Evolutionary conservation across 2,113 vertebrate genomes (phyloP).

Genomic region (Ploceus nigricollis): DNA sequence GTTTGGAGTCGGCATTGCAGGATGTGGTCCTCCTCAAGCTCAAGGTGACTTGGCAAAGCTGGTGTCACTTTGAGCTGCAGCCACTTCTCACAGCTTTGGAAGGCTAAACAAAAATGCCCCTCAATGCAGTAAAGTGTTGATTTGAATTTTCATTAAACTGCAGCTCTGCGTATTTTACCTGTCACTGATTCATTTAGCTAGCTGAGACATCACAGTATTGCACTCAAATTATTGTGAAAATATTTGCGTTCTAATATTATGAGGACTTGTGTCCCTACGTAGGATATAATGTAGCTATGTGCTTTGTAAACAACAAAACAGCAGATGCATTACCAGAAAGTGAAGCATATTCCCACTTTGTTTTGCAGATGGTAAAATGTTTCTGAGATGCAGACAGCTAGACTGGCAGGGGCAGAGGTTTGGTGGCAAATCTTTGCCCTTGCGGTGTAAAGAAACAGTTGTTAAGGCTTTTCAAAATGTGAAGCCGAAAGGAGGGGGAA

Average conservation of each 20-base stretch:
- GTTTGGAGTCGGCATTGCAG: background rate
- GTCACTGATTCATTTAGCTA: constrained; percentile 76
- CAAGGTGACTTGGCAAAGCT: background rate
- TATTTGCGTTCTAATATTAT: constrained; percentile 69
- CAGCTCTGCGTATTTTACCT: constrained; percentile 72
- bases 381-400: constrained; percentile 50
- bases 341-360: constrained; percentile 62
- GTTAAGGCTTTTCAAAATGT: constrained; percentile 5
- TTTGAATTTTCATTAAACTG: constrained; percentile 60
- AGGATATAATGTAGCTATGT: constrained; percentile 66
- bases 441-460: constrained; percentile 8
- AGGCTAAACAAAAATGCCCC: background rate
- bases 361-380: constrained; percentile 42
- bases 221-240: constrained; percentile 68
- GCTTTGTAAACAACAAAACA: constrained; percentile 65
- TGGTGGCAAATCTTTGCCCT: background rate
- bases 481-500: constrained; percentile 38
- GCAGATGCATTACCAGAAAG: constrained; percentile 47
- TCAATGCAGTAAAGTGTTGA: background rate
- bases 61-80: background rate
- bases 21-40: background rate
- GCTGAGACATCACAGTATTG: constrained; percentile 70
- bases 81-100: background rate
- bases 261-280: constrained; percentile 55
- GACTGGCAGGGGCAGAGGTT: background rate